Evolutionary conservation across 1,140 invertebrate genomes (phyloP), one percentile per base, ranked within the genome.

Genomic region (Scaptomyza graminum): DNA sequence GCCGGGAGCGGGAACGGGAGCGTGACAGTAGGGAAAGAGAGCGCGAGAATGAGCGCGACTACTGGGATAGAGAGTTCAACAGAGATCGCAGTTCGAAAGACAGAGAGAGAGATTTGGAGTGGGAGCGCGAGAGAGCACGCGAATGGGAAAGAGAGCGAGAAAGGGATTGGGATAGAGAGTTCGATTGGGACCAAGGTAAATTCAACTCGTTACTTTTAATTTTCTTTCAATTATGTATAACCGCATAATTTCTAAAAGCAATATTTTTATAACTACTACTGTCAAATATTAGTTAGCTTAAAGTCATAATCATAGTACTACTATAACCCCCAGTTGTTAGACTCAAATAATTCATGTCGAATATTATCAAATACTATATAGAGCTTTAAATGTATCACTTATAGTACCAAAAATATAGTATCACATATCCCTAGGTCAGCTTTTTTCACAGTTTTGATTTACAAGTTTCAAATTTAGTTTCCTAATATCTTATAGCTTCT

Each of bases 111-210:
- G 89, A 90, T 22, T 67, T 90, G 46, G 89, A 90, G 55, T 90
- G 89, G 89, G 89, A 90, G 74, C 80, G 89, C 47, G 89, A 90
- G 66, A 52, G 89, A 65, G 89, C 89, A 25, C 80, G 89, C 63
- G 89, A 90, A 81, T 90, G 89, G 89, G 89, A 90, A 84, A 89
- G 89, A 83, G 89, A 90, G 84, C 84, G 89, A 88, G 89, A 90
- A 83, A 88, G 89, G 88, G 89, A 90, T 89, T 90, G 89, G 89
- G 84, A 90, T 87, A 90, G 89, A 76, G 89, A 90, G 85, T 90
- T 90, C 84, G 89, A 90, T 90, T 90, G 89, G 89, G 89, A 90
- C 81, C 89, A 89, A 90, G 89, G 89, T 90, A 90, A 90, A 87
- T 79, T 79, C 61, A 61, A 76, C 43, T 79, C 28, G 52, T 73